Base-by-base conservation (phyloP, 1,140 invertebrate species). In the Drosophila dunni region DNA sequence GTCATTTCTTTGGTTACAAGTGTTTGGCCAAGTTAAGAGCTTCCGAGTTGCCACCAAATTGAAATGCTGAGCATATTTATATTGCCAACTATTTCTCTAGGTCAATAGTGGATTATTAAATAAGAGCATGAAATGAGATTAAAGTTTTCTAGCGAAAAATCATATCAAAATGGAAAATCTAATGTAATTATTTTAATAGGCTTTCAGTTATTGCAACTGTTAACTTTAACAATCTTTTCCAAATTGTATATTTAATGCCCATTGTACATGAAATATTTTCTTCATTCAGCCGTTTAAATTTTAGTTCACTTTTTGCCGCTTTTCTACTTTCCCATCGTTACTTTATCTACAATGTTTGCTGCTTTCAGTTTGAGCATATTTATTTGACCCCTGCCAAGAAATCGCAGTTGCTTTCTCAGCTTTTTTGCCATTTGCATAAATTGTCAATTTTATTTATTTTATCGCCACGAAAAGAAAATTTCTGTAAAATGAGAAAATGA, bases 381-480 rank as follows among this genome's bases (percentile, higher is more conserved):
- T 80, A 86, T 79, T 88, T 56, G 67, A 51, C 51, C 62, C 69
- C 65, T 53, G 58, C 67, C 53, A 42, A 45, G 40, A 50, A 29
- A 63, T 68, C 50, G 48, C 10, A n/a, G 17, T 29, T 13, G 46
- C 17, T 63, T 6, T 38, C 53, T 56, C 17, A 9, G 24, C 24
- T n/a, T 48, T 17, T 17, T 17, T 17, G 9, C 11, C 73, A 88
- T 88, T 88, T 89, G 84, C 84, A 88, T 88, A 88, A 88, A 88
- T 75, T 89, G 82, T 62, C 84, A 75, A 89, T 88, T 88, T 88
- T 89, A 89, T 88, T 84, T 88, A 83, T 88, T 88, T 88, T 88
- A 88, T 89, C 81, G 84, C 75, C 24, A 29, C 24, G 24, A 29
- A 29, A 3, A 29, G 24, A 29, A 29, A 29, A 29, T 29, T 29